Percentiles rank a stretch among this genome's conserved stretches.
These are phyloP conservation scores for Scelioninae gen. 1 DNA, from an alignment of 2,888 invertebrate genomes.

Conservation along the genomic window DNA sequence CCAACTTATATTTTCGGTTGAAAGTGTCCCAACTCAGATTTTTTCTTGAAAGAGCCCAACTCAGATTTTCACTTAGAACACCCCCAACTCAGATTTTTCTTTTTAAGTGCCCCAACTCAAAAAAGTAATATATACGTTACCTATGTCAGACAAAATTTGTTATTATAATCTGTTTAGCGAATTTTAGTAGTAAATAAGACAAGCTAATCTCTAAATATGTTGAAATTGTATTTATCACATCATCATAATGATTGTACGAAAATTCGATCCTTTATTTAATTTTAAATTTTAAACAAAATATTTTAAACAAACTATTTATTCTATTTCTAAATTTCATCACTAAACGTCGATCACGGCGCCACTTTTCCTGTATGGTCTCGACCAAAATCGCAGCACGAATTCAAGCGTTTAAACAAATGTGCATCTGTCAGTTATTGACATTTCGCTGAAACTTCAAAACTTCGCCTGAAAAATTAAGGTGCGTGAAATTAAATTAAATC, in stretches of 20 bases:
- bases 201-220: constrained; percentile 3
- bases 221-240: constrained; percentile 8
- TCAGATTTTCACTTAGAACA: constrained; percentile 8
- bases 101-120: constrained; percentile 6
- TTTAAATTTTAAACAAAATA: constrained; percentile 8
- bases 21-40: constrained; percentile 8
- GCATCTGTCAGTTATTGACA: constrained; percentile 1
- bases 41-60: constrained; percentile 3
- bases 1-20: constrained; percentile 8
- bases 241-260: constrained; percentile 5
- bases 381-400: constrained; percentile 8
- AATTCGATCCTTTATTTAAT: constrained; percentile 8
- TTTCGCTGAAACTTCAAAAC: constrained; percentile 6
- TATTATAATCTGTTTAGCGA: constrained; percentile 1
- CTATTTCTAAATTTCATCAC: constrained; percentile 8
- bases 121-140: constrained; percentile 8
- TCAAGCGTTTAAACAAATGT: constrained; percentile 8
- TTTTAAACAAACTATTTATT: constrained; percentile 3
- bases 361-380: constrained; percentile 5
- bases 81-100: constrained; percentile 5
- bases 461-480: background rate
- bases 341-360: constrained; percentile 8
- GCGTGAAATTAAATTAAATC: background rate
- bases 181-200: constrained; percentile 7
- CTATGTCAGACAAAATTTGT: constrained; percentile 9